Evolutionary conservation across 1,140 invertebrate species (phyloP), one percentile per base, ranked within the genome.

Genomic region (Drosophila suzukii): DNA sequence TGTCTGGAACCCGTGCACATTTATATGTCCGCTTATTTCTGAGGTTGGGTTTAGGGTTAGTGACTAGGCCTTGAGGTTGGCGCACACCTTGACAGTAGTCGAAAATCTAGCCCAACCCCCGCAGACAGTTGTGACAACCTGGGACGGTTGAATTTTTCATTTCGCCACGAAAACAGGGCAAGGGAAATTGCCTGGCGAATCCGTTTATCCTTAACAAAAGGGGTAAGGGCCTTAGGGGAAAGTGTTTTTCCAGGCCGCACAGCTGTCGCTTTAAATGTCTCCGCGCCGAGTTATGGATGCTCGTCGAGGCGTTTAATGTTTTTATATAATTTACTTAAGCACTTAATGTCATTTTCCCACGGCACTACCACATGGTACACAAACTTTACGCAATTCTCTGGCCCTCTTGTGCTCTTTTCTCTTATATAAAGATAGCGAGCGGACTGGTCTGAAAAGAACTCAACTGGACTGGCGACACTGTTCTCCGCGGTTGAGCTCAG

Each of bases 261-360:
- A 70, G 65, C 53, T 50, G 58, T 66, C 73, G 60, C 30, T 27
- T 66, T 38, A 55, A 38, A 43, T 60, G 55, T 55, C 61, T 57
- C 50, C 50, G 44, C 61, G 53, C 50, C 55, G 44, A 12, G 65
- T 49, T 60, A 66, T 75, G 47, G 73, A 59, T 86, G 78, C 65
- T 62, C 56, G 53, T 41, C 41, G 62, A 62, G 65, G 66, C 71
- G 53, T 73, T 88, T 62, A 83, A 86, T 74, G 79, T 47, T 79
- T 88, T 86, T 86, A 83, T 83, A 79, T 88, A 86, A 88, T 86
- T 88, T 86, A 89, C 66, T 77, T 83, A 71, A 79, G 79, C 73
- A 83, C 80, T 80, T 86, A 88, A 80, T 89, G 79, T 59, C 79
- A 83, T 66, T 89, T 75, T 74, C 65, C 62, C 46, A 53, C 24